Conservation (phyloP, 2,797 vertebrate genomes). For the Pagetopsis macropterus region DNA sequence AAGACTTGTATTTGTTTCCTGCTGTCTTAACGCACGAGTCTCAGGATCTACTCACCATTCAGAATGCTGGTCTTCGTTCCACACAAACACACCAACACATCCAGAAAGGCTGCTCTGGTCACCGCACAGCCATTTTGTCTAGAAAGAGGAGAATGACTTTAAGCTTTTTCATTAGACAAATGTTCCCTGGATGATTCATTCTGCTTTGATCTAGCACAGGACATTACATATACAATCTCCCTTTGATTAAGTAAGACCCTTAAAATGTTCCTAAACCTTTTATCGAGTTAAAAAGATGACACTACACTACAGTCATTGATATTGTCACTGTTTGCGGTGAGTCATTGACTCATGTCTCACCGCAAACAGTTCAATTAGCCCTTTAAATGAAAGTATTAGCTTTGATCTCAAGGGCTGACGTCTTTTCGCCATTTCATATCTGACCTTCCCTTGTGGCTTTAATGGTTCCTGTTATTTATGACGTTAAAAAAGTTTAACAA, state of each 20-base stretch:
- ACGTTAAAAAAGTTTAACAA: neutral
- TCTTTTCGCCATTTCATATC: neutral
- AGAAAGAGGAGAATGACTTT: slow-evolving; percentile 39
- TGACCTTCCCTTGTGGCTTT: slow-evolving; percentile 1
- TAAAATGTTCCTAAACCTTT: slow-evolving; percentile 3
- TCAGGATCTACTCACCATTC: slow-evolving; percentile 64
- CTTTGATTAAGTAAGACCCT: slow-evolving; percentile 20
- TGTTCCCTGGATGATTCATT: neutral
- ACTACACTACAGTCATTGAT: slow-evolving; percentile 30
- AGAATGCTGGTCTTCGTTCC: slow-evolving; percentile 60
- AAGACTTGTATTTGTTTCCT: neutral
- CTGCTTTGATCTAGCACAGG: neutral
- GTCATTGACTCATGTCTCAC: slow-evolving; percentile 28
- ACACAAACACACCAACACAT: slow-evolving; percentile 86
- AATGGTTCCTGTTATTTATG: neutral
- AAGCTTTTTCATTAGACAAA: neutral
- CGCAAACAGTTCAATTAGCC: slow-evolving; percentile 34
- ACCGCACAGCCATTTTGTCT: slow-evolving; percentile 91
- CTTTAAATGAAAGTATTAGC: slow-evolving; percentile 22
- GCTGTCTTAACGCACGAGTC: neutral
- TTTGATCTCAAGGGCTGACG: slow-evolving; percentile 2
- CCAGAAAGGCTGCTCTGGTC: slow-evolving; percentile 90
- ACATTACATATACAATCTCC: slow-evolving; percentile 10
- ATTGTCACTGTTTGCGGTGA: no score
- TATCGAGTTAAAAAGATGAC: slow-evolving; percentile 23